A percentile compares a stretch with the other conserved stretches of the same genome.
Conservation (phyloP, 2,113 vertebrate genomes). For the Nannobrachium achirus region DNA sequence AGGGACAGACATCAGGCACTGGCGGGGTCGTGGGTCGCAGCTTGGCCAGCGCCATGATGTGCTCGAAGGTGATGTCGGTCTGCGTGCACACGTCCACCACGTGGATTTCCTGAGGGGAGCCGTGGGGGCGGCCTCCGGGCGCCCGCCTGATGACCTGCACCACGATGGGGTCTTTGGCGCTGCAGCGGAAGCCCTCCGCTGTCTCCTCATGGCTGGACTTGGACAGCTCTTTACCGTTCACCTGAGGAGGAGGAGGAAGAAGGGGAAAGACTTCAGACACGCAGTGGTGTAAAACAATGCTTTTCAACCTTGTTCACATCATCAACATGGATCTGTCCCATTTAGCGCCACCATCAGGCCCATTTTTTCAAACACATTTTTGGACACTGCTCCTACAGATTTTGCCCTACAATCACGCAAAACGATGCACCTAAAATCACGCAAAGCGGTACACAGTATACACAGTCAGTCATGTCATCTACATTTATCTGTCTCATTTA, state of each 20-base stretch:
- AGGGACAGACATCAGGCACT: slow-evolving; percentile 96
- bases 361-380: too few species aligned
- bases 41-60: slow-evolving; percentile 95
- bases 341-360: too few species aligned
- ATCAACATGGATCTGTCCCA: too few species aligned
- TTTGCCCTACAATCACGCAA: too few species aligned
- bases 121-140: slow-evolving; percentile 81
- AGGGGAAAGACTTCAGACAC: neutral
- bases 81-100: slow-evolving; percentile 93
- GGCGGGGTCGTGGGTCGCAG: slow-evolving; percentile 91
- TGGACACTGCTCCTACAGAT: too few species aligned
- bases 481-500: too few species aligned
- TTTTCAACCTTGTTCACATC: too few species aligned
- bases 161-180: slow-evolving; percentile 93
- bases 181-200: slow-evolving; percentile 90
- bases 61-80: slow-evolving; percentile 97
- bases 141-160: slow-evolving; percentile 93
- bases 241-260: slow-evolving; percentile 73
- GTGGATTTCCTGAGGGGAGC: slow-evolving; percentile 83
- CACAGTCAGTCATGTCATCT: too few species aligned
- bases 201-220: slow-evolving; percentile 94
- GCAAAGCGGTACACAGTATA: too few species aligned
- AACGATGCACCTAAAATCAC: too few species aligned
- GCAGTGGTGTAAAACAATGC: too few species aligned
- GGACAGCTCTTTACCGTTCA: slow-evolving; percentile 94